A percentile compares a stretch with the other conserved stretches of the same genome.
phyloP scores from a whole-genome alignment of 1,140 invertebrate species.

The Leptinotarsa defecta region DNA sequence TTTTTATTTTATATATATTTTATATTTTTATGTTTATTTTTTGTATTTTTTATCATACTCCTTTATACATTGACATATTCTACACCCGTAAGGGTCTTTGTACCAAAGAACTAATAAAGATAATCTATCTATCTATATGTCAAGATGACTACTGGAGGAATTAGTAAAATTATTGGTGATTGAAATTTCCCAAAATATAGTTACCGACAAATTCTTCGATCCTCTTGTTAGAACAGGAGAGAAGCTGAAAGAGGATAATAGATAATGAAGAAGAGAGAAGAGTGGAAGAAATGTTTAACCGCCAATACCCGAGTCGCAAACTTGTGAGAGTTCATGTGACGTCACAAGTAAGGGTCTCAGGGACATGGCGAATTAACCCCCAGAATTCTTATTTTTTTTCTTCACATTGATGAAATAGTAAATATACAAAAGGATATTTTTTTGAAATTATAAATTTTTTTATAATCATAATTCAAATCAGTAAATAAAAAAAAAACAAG shows the following conservation, averaged over 20 bases:
- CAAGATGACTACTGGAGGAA: no score
- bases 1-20: no score
- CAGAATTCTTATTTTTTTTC: conserved; percentile 29
- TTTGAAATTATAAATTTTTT: conserved; percentile 2
- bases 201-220: no score
- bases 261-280: conserved; percentile 16
- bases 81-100: no score
- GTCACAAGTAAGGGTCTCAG: conserved; percentile 79
- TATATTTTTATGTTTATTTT: no score
- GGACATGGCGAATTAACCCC: conserved; percentile 65
- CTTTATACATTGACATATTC: no score
- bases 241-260: background rate
- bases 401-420: conserved; percentile 50
- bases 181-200: no score
- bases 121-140: no score
- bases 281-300: conserved; percentile 48
- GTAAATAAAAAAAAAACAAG: conserved; percentile 25
- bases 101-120: no score
- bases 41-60: no score
- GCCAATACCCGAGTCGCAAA: conserved; percentile 74
- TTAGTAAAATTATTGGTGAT: no score
- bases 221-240: no score
- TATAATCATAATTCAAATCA: conserved; percentile 3
- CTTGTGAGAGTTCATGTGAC: conserved; percentile 69
- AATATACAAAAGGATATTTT: conserved; percentile 42